Evolutionary conservation across 2,113 vertebrate species (phyloP).

Genomic region (Alaudala cheleensis): DNA sequence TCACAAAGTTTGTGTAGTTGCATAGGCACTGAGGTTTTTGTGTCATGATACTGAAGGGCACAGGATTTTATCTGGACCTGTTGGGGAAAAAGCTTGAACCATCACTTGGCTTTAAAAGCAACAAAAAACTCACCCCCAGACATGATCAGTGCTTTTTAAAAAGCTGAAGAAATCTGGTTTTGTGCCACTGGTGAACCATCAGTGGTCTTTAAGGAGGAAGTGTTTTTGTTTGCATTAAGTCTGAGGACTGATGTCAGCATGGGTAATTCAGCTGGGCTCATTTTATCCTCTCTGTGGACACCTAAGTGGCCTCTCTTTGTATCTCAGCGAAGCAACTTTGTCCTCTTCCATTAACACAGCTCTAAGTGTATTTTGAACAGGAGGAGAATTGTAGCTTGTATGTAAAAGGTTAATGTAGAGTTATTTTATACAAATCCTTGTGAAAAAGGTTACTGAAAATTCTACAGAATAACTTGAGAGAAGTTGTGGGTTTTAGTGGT

Average conservation of each 20-base stretch:
- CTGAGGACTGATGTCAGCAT: conserved; percentile 36
- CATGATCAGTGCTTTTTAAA: not conserved
- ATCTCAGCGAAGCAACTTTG: not conserved
- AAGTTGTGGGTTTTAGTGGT: not conserved
- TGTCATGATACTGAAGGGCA: not conserved
- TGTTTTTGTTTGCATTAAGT: conserved; percentile 16
- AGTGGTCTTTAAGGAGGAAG: not conserved
- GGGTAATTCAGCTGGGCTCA: not conserved
- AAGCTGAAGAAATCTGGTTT: not conserved
- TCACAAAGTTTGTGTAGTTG: not conserved
- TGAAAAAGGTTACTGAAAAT: not conserved
- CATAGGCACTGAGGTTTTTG: not conserved
- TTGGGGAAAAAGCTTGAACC: not conserved
- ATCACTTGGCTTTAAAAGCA: not conserved
- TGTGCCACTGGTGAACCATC: not conserved
- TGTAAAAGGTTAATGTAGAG: not conserved
- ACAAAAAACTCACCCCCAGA: not conserved
- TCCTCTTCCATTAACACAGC: conserved; percentile 1
- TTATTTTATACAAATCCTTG: not conserved
- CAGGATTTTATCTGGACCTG: not conserved
- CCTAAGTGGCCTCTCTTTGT: not conserved
- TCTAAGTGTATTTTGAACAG: not conserved
- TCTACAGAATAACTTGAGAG: not conserved
- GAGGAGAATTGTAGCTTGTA: not conserved
- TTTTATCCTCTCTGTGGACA: not conserved